Conservation (phyloP, 2,797 vertebrate genomes). For the Sebastes nivosus region DNA sequence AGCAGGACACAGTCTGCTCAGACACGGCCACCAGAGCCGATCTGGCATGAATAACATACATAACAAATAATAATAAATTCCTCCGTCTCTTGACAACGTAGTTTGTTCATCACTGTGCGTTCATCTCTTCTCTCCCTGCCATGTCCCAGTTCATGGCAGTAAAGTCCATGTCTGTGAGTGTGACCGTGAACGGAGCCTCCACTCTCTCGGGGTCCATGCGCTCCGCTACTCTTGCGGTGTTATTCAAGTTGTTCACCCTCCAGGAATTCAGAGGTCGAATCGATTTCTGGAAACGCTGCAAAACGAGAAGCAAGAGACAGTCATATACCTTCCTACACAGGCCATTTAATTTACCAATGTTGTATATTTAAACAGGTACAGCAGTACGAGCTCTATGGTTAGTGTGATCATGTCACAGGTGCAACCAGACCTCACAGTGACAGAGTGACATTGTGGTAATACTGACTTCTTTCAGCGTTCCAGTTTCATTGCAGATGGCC, state of each 20-base stretch:
- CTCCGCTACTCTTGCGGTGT: constrained; percentile 6
- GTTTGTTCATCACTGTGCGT: constrained; percentile 15
- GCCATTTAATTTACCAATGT: not conserved
- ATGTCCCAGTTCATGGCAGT: constrained; percentile 72
- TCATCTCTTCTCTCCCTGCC: not conserved
- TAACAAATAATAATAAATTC: constrained; percentile 8
- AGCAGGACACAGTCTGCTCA: constrained; percentile 51
- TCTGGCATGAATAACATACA: constrained; percentile 35
- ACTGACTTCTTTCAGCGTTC: constrained; percentile 85
- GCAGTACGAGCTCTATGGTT: not conserved
- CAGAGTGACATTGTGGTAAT: constrained; percentile 2
- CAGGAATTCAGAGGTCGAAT: constrained; percentile 85
- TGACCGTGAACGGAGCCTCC: constrained; percentile 81
- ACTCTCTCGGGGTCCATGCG: constrained; percentile 58
- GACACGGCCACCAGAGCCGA: constrained; percentile 40
- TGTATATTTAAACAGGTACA: not conserved
- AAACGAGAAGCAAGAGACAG: not conserved
- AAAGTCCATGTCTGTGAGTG: constrained; percentile 82
- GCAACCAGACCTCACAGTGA: constrained; percentile 34
- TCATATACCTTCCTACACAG: not conserved
- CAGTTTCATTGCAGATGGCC: constrained; percentile 83
- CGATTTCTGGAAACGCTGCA: constrained; percentile 85
- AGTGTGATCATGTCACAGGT: not conserved
- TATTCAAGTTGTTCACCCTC: constrained; percentile 78
- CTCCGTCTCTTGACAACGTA: constrained; percentile 4